Evolutionary conservation across 1,140 invertebrate genomes (phyloP).

Genomic region (Atta texana): DNA sequence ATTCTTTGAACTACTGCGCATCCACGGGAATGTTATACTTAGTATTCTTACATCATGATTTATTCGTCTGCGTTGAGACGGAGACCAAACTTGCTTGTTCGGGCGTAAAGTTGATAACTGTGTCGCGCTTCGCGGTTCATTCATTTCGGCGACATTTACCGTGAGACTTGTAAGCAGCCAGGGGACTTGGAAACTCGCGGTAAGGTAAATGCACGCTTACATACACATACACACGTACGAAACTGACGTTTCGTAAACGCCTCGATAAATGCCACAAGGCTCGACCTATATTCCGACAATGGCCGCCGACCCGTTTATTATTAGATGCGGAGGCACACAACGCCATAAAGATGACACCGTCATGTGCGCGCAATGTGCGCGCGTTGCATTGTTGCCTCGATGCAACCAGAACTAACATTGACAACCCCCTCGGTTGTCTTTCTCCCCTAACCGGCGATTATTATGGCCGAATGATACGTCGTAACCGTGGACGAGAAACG

Average conservation of each 20-base stretch:
- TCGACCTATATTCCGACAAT: constrained; percentile 82
- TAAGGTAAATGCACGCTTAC: constrained; percentile 13
- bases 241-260: constrained; percentile 55
- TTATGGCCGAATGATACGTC: constrained; percentile 15
- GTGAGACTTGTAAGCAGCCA: constrained; percentile 12
- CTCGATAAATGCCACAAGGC: constrained; percentile 59
- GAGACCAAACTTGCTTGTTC: neutral
- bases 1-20: too few relatives aligned
- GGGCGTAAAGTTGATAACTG: constrained; percentile 46
- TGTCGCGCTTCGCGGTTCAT: constrained; percentile 22
- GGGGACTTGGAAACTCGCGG: constrained; percentile 18
- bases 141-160: constrained; percentile 21
- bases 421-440: neutral
- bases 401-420: neutral
- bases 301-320: constrained; percentile 78
- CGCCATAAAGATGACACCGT: constrained; percentile 62
- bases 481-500: constrained; percentile 1
- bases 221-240: neutral
- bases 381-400: neutral
- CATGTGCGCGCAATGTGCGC: constrained; percentile 20
- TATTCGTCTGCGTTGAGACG: neutral
- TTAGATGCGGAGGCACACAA: constrained; percentile 67
- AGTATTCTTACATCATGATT: too few relatives aligned
- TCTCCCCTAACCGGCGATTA: neutral
- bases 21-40: too few relatives aligned